These are phyloP conservation scores for Volucella inanis DNA, from an alignment of 2,888 invertebrate species.

Conservation along the genomic window DNA sequence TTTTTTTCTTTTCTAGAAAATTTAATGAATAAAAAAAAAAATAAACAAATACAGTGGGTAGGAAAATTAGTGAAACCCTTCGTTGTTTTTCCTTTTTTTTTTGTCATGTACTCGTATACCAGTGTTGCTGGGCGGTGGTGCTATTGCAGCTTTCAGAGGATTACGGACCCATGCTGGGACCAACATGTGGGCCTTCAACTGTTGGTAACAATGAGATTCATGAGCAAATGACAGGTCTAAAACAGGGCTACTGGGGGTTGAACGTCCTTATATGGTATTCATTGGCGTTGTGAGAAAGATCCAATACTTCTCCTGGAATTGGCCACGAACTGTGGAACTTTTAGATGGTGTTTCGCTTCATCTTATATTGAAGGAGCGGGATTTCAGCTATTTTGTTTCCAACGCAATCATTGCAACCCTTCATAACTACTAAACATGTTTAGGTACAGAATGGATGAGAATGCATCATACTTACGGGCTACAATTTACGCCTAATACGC, in stretches of 20 bases:
- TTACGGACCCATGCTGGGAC: slow-evolving; percentile 39
- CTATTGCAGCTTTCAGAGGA: slow-evolving; percentile 65
- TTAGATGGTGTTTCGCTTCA: too few relatives aligned
- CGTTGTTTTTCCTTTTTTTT: slow-evolving; percentile 14
- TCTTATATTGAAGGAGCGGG: too few relatives aligned
- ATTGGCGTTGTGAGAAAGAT: too few relatives aligned
- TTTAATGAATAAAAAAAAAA: slow-evolving; percentile 63
- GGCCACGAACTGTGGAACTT: too few relatives aligned
- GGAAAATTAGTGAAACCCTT: slow-evolving; percentile 66
- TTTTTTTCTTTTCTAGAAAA: slow-evolving; percentile 45
- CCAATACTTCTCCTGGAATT: too few relatives aligned
- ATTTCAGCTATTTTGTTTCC: too few relatives aligned
- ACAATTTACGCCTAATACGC: too few relatives aligned
- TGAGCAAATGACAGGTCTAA: not conserved
- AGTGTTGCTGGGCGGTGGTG: not conserved
- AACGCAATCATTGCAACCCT: too few relatives aligned
- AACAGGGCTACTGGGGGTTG: not conserved
- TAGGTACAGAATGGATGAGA: too few relatives aligned
- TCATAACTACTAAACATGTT: too few relatives aligned
- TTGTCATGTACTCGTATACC: slow-evolving; percentile 81
- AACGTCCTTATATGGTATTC: too few relatives aligned
- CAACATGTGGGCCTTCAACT: slow-evolving; percentile 13
- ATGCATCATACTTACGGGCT: too few relatives aligned
- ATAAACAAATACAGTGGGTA: slow-evolving; percentile 46
- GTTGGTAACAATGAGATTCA: slow-evolving; percentile 24